Conservation (phyloP, 2,113 vertebrate species). For the Lycocorax pyrrhopterus region DNA sequence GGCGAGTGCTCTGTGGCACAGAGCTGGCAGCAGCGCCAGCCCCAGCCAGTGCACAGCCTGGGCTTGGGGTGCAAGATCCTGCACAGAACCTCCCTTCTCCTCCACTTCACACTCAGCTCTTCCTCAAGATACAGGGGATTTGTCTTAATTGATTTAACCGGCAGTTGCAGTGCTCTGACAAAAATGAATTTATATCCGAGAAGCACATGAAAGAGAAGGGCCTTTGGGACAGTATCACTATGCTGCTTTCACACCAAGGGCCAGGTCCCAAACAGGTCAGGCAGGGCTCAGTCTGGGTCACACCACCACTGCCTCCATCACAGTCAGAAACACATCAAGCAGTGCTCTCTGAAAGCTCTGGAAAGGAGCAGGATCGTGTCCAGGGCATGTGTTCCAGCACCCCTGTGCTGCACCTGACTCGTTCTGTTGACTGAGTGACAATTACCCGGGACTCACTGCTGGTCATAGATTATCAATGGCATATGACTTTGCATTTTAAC, state of each 20-base stretch:
- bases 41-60: rapidly evolving
- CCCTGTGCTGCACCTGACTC: not conserved
- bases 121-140: not conserved
- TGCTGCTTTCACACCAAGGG: rapidly evolving
- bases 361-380: not conserved
- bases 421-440: not conserved
- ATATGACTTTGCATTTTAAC: not conserved
- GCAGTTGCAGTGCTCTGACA: not conserved
- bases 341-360: not conserved
- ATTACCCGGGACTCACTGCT: not conserved
- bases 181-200: not conserved
- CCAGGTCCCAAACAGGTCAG: rapidly evolving
- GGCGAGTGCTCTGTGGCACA: rapidly evolving
- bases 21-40: rapidly evolving
- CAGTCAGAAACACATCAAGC: not conserved
- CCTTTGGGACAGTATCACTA: not conserved
- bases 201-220: not conserved
- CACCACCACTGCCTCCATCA: not conserved
- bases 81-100: not conserved
- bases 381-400: not conserved
- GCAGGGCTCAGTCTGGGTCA: not conserved
- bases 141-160: not conserved
- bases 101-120: not conserved
- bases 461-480: not conserved
- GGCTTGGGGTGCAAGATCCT: not conserved